These are phyloP conservation scores for Caenorhabditis imperialis DNA, from an alignment of 2,888 invertebrate genomes.

Conservation along the genomic window DNA sequence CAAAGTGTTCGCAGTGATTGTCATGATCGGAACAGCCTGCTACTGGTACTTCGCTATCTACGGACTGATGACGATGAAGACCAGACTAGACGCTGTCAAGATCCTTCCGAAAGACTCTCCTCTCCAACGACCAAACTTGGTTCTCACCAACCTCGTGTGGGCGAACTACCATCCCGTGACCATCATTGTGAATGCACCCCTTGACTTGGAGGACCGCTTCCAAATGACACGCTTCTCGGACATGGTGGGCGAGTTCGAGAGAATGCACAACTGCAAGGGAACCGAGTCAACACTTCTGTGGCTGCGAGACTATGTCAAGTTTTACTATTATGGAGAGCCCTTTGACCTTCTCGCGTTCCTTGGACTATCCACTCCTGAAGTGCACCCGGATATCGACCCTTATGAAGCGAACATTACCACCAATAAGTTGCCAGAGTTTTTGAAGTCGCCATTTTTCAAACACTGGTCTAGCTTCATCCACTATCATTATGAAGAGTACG, in stretches of 20 bases:
- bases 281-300: constrained; percentile 71
- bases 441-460: constrained; percentile 73
- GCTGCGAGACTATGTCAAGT: constrained; percentile 74
- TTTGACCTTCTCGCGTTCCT: constrained; percentile 49
- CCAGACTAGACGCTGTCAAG: constrained; percentile 73
- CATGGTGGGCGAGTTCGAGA: constrained; percentile 74
- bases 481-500: constrained; percentile 34
- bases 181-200: constrained; percentile 69
- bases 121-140: constrained; percentile 72
- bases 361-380: constrained; percentile 47
- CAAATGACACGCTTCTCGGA: constrained; percentile 68
- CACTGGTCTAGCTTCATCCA: constrained; percentile 73
- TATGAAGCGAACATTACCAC: constrained; percentile 59
- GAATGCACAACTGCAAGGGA: constrained; percentile 69
- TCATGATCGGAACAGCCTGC: constrained; percentile 56
- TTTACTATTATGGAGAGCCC: constrained; percentile 64
- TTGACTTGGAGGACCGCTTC: constrained; percentile 63
- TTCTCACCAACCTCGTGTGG: constrained; percentile 75
- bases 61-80: constrained; percentile 66
- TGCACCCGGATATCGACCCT: constrained; percentile 53
- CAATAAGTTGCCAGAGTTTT: constrained; percentile 65
- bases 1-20: constrained; percentile 60
- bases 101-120: constrained; percentile 75
- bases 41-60: constrained; percentile 70
- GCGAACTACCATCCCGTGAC: constrained; percentile 76